Evolutionary conservation across 2,888 invertebrate species (phyloP).

Genomic region (Camponotus fellah): DNA sequence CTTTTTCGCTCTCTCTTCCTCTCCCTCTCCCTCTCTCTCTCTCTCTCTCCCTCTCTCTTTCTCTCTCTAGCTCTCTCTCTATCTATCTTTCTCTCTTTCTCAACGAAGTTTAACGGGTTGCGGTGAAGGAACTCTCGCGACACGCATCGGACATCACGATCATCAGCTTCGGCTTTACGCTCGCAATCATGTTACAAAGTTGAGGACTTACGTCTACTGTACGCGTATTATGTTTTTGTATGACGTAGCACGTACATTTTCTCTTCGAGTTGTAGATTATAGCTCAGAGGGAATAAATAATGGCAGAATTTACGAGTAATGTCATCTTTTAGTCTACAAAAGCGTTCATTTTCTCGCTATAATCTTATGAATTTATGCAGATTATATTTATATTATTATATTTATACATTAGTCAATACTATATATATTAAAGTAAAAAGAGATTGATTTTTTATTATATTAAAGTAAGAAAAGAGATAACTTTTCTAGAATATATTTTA

Average conservation of each 20-base stretch:
- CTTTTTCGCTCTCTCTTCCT: background rate
- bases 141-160: slow-evolving; percentile 29
- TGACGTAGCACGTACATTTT: background rate
- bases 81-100: background rate
- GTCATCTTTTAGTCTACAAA: background rate
- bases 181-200: slow-evolving; percentile 3
- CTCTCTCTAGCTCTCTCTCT: background rate
- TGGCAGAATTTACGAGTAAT: background rate
- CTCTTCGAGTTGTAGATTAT: background rate
- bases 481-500: background rate
- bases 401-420: background rate
- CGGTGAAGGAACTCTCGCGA: slow-evolving; percentile 49
- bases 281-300: background rate
- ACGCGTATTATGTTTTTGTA: background rate
- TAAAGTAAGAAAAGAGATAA: background rate
- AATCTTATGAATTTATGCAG: background rate
- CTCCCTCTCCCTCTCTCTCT: background rate
- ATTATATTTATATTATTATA: background rate
- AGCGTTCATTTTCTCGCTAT: background rate
- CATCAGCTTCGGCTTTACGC: slow-evolving; percentile 5
- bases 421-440: background rate
- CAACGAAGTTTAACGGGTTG: slow-evolving; percentile 40
- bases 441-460: background rate
- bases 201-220: background rate
- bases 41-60: background rate